These are phyloP conservation scores for Stegana nigrithorax DNA, from an alignment of 2,888 invertebrate genomes.

Conservation along the genomic window DNA sequence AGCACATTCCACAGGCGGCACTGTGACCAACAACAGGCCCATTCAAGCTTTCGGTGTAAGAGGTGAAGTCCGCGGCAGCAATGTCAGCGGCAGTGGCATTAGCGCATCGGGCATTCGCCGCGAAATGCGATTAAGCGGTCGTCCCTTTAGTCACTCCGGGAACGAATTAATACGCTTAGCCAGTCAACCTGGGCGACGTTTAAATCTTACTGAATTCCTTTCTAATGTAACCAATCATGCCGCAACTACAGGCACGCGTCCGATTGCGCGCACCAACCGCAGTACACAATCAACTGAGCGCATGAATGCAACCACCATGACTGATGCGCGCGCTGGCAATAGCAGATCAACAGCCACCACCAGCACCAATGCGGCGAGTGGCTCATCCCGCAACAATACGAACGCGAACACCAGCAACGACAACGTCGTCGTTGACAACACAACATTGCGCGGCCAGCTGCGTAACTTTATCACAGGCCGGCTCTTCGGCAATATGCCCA, in stretches of 20 bases:
- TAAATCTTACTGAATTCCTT: conserved; percentile 25
- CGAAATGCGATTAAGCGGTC: no score
- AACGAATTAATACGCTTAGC: no score
- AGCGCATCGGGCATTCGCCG: no score
- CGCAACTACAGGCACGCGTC: conserved; percentile 33
- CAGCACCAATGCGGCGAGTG: not conserved
- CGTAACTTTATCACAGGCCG: conserved; percentile 52
- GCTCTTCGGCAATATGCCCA: conserved; percentile 58
- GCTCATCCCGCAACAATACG: not conserved
- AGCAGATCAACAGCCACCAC: not conserved
- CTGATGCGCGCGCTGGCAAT: not conserved
- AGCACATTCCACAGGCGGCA: no score
- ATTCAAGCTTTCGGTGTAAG: no score
- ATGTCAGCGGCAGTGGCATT: no score
- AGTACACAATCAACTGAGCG: conserved; percentile 6
- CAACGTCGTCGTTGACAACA: not conserved
- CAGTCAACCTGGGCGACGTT: not conserved
- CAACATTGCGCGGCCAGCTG: conserved; percentile 52
- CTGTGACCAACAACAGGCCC: no score
- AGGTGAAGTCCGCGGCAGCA: no score
- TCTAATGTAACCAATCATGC: conserved; percentile 48
- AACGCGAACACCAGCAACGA: not conserved
- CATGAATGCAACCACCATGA: conserved; percentile 22
- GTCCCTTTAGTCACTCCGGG: conserved; percentile 33
- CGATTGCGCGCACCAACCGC: not conserved